A percentile compares a stretch with the other conserved stretches of the same genome.
Conservation (phyloP, 2,888 invertebrate species). For the Callimorpha dominula region DNA sequence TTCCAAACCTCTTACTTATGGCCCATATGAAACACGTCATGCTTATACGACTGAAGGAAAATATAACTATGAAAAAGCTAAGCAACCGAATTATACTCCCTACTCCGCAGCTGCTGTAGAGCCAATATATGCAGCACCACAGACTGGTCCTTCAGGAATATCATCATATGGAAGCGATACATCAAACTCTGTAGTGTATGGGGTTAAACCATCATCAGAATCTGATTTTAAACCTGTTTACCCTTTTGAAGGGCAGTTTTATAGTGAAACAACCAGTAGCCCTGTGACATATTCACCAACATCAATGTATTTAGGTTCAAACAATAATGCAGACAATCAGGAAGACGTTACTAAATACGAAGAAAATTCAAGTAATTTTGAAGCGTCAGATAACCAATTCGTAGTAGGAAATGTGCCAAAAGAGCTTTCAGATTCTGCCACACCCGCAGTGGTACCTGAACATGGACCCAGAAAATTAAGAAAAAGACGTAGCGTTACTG, state of each 20-base stretch:
- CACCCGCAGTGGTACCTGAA: slow-evolving; percentile 88
- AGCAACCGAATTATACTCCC: slow-evolving; percentile 69
- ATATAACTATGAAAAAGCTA: slow-evolving; percentile 70
- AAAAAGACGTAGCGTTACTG: slow-evolving; percentile 70
- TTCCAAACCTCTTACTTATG: slow-evolving; percentile 75
- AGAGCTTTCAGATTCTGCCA: slow-evolving; percentile 83
- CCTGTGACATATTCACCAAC: slow-evolving; percentile 79
- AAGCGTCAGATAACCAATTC: slow-evolving; percentile 83
- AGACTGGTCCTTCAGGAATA: slow-evolving; percentile 70
- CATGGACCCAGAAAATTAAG: slow-evolving; percentile 87
- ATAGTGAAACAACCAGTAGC: slow-evolving; percentile 75
- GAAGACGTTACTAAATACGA: slow-evolving; percentile 70
- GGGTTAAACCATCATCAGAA: slow-evolving; percentile 77
- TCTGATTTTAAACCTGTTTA: slow-evolving; percentile 82
- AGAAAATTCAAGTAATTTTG: slow-evolving; percentile 63
- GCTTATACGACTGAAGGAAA: slow-evolving; percentile 77
- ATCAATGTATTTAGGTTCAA: slow-evolving; percentile 81
- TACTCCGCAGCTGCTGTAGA: slow-evolving; percentile 77
- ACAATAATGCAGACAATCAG: slow-evolving; percentile 67
- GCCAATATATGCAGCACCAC: slow-evolving; percentile 79
- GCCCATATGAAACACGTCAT: slow-evolving; percentile 78
- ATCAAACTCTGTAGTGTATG: slow-evolving; percentile 78
- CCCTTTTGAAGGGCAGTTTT: slow-evolving; percentile 79
- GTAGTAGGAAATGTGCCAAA: slow-evolving; percentile 90
- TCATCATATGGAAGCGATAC: slow-evolving; percentile 74